These are phyloP conservation scores for Ochropleura plecta DNA, from an alignment of 2,888 invertebrate species.

Conservation along the genomic window DNA sequence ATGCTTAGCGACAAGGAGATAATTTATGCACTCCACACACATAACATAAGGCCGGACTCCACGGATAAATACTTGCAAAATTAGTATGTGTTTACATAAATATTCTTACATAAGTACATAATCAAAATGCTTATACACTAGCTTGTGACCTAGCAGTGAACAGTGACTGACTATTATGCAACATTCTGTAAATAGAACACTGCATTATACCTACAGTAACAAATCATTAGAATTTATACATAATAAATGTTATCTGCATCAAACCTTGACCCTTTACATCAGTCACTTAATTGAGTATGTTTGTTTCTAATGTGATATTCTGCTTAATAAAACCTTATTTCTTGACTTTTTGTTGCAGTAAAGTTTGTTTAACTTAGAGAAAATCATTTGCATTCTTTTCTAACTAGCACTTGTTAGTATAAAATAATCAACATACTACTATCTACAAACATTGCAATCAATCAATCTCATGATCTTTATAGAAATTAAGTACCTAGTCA, in stretches of 20 bases:
- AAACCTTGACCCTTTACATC: conserved; percentile 72
- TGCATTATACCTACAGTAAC: conserved; percentile 45
- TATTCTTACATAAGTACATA: conserved; percentile 59
- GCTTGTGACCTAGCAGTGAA: conserved; percentile 51
- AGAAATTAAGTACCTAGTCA: neutral
- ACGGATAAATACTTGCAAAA: conserved; percentile 96
- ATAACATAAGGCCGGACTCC: conserved; percentile 97
- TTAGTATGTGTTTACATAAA: conserved; percentile 93
- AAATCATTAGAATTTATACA: conserved; percentile 64
- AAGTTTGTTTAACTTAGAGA: neutral
- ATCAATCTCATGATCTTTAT: neutral
- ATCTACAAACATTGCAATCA: conserved; percentile 10
- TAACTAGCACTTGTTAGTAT: neutral
- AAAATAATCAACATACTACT: neutral
- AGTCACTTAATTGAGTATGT: conserved; percentile 17
- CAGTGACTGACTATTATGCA: conserved; percentile 81
- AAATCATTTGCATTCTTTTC: neutral
- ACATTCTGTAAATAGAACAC: conserved; percentile 82
- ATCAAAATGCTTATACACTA: conserved; percentile 59
- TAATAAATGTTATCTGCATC: conserved; percentile 63
- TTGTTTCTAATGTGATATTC: conserved; percentile 9
- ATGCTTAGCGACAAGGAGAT: conserved; percentile 99
- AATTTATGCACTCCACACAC: conserved; percentile 98
- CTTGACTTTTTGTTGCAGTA: neutral
- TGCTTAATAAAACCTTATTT: conserved; percentile 1